Evolutionary conservation across 1,140 invertebrate species (phyloP).

Genomic region (Condylostylus longicornis): DNA sequence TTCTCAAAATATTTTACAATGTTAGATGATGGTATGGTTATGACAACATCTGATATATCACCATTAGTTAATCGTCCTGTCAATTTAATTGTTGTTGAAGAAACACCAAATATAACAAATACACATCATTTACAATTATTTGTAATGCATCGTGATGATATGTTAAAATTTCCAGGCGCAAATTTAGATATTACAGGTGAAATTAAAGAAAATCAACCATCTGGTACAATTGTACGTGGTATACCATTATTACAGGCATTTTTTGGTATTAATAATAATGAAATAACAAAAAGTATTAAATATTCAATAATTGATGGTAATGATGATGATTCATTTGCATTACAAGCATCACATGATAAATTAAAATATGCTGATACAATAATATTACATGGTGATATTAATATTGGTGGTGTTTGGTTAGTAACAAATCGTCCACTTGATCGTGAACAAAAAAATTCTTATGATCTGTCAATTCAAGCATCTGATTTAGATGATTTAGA

Average conservation of each 20-base stretch:
- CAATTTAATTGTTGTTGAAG: slow-evolving; percentile 63
- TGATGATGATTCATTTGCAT: slow-evolving; percentile 49
- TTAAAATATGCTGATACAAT: slow-evolving; percentile 42
- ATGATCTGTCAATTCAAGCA: slow-evolving; percentile 58
- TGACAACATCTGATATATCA: slow-evolving; percentile 71
- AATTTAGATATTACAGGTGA: slow-evolving; percentile 45
- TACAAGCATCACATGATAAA: slow-evolving; percentile 44
- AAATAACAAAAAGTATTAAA: slow-evolving; percentile 46
- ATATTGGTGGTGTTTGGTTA: slow-evolving; percentile 44
- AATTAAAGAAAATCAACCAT: slow-evolving; percentile 56
- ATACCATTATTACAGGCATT: slow-evolving; percentile 48
- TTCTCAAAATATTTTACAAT: slow-evolving; percentile 73
- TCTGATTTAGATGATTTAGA: slow-evolving; percentile 56
- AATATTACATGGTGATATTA: slow-evolving; percentile 20
- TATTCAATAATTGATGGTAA: slow-evolving; percentile 64
- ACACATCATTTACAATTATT: slow-evolving; percentile 66
- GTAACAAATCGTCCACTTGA: slow-evolving; percentile 58
- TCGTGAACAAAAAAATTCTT: slow-evolving; percentile 48
- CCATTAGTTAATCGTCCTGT: slow-evolving; percentile 65
- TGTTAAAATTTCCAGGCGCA: slow-evolving; percentile 55
- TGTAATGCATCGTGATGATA: slow-evolving; percentile 62
- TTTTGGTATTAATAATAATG: slow-evolving; percentile 21
- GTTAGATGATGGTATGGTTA: slow-evolving; percentile 72
- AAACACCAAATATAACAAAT: slow-evolving; percentile 57
- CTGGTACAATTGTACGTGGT: slow-evolving; percentile 49